Base-by-base conservation (phyloP, 2,888 invertebrate species). In the Macrosoma leucophasiata region DNA sequence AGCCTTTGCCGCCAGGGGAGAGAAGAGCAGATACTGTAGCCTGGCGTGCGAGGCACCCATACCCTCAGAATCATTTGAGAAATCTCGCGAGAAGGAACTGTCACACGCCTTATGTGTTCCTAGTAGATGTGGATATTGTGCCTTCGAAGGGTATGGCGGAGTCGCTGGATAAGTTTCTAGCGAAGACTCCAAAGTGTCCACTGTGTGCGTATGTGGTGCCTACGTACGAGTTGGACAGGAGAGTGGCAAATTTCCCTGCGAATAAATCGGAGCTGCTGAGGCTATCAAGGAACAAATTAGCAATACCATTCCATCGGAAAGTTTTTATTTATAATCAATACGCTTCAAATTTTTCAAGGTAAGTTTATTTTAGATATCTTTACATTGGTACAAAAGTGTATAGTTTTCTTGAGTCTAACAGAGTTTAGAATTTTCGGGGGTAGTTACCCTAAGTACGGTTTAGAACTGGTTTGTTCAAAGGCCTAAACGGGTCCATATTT, bases 301-400 rank as follows among this genome's bases (percentile, higher is more conserved):
- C 95, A 0, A 87, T 95, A 65, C 95, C 95, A 0, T 96, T 96
- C 63, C 96, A 96, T 67, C 90, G 94, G 57, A 94, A 94, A 74
- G 94, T 96, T 40, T 96, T 96, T 69, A 94, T 95, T 53, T 93
- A 94, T 68, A 96, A 96, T 68, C 96, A 96, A 69, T 95, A 89
- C 59, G 95, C 96, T 4, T 96, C 95, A 0, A 96, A 96, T 74
- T 95, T 95, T 69, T 89, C 93, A 19, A 91, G 90, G 94, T 93
- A 61, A 84, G 85, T 65, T 17, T n/a, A n/a, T n/a, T n/a, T n/a
- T n/a, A n/a, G n/a, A n/a, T n/a, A n/a, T n/a, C n/a, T n/a, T n/a
- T n/a, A n/a, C n/a, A n/a, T n/a, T n/a, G n/a, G n/a, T n/a, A n/a
- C n/a, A n/a, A n/a, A n/a, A n/a, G n/a, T n/a, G n/a, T n/a, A n/a